Evolutionary conservation across 2,797 vertebrate genomes (phyloP).

Genomic region (Pipistrellus pygmaeus): DNA sequence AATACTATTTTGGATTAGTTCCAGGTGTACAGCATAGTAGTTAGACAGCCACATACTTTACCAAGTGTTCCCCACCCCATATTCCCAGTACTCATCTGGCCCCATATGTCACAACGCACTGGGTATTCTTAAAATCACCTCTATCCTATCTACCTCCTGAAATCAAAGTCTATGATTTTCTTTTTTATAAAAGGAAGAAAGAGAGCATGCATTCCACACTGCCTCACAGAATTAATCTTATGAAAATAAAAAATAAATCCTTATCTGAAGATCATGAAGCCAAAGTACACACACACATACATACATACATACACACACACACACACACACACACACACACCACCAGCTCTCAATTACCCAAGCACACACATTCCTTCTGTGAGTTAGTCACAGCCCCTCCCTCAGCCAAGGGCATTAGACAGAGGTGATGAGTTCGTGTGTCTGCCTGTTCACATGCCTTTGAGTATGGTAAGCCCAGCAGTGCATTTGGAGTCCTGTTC

Average conservation of each 20-base stretch:
- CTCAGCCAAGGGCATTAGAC: background rate
- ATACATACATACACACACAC: background rate
- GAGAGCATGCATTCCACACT: background rate
- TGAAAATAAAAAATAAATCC: background rate
- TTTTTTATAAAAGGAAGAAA: conserved; percentile 1
- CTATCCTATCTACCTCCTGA: background rate
- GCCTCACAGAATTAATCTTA: background rate
- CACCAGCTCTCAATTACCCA: background rate
- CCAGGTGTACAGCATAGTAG: background rate
- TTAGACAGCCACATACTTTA: background rate
- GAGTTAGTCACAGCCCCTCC: background rate
- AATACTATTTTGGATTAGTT: background rate
- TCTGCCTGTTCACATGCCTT: background rate
- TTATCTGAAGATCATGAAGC: conserved; percentile 3
- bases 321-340: background rate
- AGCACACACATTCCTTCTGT: background rate
- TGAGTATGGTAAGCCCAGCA: background rate
- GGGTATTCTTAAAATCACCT: conserved; percentile 28
- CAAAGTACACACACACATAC: background rate
- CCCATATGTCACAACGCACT: background rate
- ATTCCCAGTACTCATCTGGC: background rate
- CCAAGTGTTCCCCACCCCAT: background rate
- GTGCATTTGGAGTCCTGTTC: background rate
- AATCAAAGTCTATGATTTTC: background rate
- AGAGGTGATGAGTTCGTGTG: background rate